A percentile compares a stretch with the other conserved stretches of the same genome.
Evolutionary conservation across 2,888 invertebrate genomes (phyloP).

Genomic region (Amphipoea lucens): DNA sequence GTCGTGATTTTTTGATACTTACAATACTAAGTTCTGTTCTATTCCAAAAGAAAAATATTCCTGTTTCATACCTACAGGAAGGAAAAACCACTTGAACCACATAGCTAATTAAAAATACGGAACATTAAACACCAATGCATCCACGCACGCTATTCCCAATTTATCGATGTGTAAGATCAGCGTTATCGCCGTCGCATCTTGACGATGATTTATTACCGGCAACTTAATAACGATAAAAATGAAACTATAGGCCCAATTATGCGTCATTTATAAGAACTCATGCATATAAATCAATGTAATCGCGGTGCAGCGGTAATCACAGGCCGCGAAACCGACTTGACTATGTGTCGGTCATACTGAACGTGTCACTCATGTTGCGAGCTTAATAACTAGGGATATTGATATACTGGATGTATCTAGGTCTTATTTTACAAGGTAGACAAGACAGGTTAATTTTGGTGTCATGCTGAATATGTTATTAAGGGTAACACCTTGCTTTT

Average conservation of each 20-base stretch:
- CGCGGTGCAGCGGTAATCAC: slow-evolving; percentile 80
- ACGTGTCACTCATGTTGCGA: slow-evolving; percentile 48
- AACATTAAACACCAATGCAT: slow-evolving; percentile 50
- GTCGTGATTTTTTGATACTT: no score
- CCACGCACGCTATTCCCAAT: slow-evolving; percentile 64
- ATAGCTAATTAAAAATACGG: slow-evolving; percentile 37
- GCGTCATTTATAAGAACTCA: slow-evolving; percentile 84
- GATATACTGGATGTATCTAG: slow-evolving; percentile 27
- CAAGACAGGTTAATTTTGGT: not conserved
- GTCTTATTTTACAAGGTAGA: not conserved
- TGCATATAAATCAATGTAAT: slow-evolving; percentile 88
- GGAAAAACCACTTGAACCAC: slow-evolving; percentile 4
- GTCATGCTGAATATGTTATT: not conserved
- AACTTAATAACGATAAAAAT: slow-evolving; percentile 79
- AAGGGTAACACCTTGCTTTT: not conserved
- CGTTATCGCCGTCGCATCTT: slow-evolving; percentile 70
- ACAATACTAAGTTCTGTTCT: not conserved
- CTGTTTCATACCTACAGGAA: not conserved
- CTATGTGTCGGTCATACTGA: slow-evolving; percentile 36
- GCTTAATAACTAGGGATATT: slow-evolving; percentile 38
- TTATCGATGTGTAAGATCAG: slow-evolving; percentile 69
- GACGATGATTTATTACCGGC: slow-evolving; percentile 82
- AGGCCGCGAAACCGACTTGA: slow-evolving; percentile 66
- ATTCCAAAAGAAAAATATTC: not conserved
- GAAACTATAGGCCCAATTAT: slow-evolving; percentile 83